Conservation (phyloP, 2,888 invertebrate genomes). For the Dyspetes luteomarginatus region DNA sequence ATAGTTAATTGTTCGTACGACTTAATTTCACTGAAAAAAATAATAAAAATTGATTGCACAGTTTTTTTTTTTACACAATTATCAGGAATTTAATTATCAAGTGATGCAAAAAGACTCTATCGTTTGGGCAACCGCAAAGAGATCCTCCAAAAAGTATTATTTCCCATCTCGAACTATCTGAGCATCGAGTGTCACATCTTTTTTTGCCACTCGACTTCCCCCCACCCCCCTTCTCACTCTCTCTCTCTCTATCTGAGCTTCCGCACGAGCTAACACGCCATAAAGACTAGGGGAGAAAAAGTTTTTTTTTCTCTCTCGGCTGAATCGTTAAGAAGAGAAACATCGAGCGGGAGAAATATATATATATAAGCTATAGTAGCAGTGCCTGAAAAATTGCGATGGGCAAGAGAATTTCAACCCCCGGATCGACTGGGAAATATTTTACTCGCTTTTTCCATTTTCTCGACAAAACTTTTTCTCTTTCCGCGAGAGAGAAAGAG, state of each 20-base stretch:
- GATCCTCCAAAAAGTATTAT: constrained; percentile 52
- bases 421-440: constrained; percentile 35
- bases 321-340: neutral
- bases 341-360: neutral
- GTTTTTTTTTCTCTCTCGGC: constrained; percentile 11
- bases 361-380: neutral
- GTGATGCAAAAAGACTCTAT: too few species aligned
- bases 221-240: constrained; percentile 5
- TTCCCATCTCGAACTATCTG: constrained; percentile 52
- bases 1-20: too few species aligned
- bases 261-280: constrained; percentile 32
- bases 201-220: constrained; percentile 66
- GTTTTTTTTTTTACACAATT: neutral
- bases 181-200: constrained; percentile 56
- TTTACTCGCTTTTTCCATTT: constrained; percentile 49
- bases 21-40: too few species aligned
- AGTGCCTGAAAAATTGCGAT: constrained; percentile 46
- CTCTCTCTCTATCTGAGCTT: constrained; percentile 20
- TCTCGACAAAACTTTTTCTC: constrained; percentile 55
- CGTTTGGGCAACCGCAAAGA: neutral
- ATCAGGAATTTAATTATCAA: neutral
- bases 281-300: constrained; percentile 26
- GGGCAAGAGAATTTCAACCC: constrained; percentile 6
- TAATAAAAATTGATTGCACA: neutral
- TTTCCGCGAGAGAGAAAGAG: neutral